These are phyloP conservation scores for Phaedon cochleariae DNA, from an alignment of 2,888 invertebrate species.

Conservation along the genomic window DNA sequence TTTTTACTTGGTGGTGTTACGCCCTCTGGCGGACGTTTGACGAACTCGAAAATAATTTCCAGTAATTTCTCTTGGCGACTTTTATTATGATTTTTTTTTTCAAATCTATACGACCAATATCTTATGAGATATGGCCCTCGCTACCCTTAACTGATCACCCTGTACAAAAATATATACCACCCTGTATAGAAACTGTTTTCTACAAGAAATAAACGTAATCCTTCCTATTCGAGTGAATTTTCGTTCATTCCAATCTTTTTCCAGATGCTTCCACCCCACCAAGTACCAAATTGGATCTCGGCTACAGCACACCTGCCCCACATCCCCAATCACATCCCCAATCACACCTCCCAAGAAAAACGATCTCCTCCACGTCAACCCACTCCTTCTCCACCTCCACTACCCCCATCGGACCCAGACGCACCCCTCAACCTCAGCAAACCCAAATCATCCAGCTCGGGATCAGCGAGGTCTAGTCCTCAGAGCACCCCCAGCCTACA, in stretches of 20 bases:
- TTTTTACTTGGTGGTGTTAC: too few species aligned
- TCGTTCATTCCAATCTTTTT: constrained; percentile 30
- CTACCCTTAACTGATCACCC: too few species aligned
- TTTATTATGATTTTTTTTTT: too few species aligned
- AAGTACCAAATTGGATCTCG: constrained; percentile 69
- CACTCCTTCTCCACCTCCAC: constrained; percentile 61
- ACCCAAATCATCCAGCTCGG: constrained; percentile 71
- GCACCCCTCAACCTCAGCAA: constrained; percentile 89
- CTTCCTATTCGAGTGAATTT: background rate
- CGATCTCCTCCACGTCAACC: constrained; percentile 56
- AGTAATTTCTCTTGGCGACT: too few species aligned
- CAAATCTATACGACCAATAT: too few species aligned
- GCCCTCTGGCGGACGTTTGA: too few species aligned
- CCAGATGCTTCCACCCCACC: constrained; percentile 67
- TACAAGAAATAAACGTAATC: too few species aligned
- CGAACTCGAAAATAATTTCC: too few species aligned
- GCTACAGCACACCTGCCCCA: constrained; percentile 79
- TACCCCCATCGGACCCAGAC: constrained; percentile 72
- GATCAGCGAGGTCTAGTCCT: constrained; percentile 67
- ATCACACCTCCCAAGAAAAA: constrained; percentile 54
- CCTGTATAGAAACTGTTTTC: too few species aligned
- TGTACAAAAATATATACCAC: too few species aligned
- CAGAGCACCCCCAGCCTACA: constrained; percentile 58
- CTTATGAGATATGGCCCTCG: too few species aligned
- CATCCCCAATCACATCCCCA: constrained; percentile 68